A percentile compares a stretch with the other conserved stretches of the same genome.
These are phyloP conservation scores for Drosophila repleta DNA, from an alignment of 1,140 invertebrate genomes.

Conservation along the genomic window DNA sequence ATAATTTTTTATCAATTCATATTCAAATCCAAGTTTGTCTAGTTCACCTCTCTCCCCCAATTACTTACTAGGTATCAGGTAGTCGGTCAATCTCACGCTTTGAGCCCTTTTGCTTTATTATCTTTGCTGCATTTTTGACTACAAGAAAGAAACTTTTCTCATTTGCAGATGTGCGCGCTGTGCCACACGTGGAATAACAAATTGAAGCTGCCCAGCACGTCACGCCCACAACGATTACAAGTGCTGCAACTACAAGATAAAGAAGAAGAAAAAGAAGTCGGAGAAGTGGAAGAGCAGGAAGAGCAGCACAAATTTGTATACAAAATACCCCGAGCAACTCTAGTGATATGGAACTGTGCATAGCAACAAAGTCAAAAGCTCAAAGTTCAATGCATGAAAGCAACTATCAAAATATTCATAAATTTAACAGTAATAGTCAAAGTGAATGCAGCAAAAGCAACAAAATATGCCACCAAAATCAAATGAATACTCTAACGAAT, in stretches of 20 bases:
- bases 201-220: slow-evolving; percentile 60
- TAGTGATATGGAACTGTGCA: slow-evolving; percentile 77
- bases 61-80: not conserved
- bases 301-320: slow-evolving; percentile 15
- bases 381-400: slow-evolving; percentile 60
- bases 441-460: slow-evolving; percentile 53
- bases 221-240: slow-evolving; percentile 56
- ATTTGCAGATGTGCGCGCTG: slow-evolving; percentile 70
- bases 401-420: slow-evolving; percentile 54
- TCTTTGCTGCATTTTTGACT: slow-evolving; percentile 11
- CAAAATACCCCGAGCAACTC: slow-evolving; percentile 37
- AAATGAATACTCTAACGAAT: slow-evolving; percentile 68
- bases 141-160: slow-evolving; percentile 59
- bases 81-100: not conserved
- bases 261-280: not conserved
- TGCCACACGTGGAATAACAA: slow-evolving; percentile 51
- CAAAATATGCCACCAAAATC: slow-evolving; percentile 78
- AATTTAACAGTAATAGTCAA: not conserved
- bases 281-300: no score
- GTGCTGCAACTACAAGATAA: slow-evolving; percentile 25
- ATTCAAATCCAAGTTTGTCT: no score
- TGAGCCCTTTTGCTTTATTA: not conserved
- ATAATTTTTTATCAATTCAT: no score
- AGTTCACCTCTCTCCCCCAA: no score
- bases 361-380: slow-evolving; percentile 73